These are phyloP conservation scores for Aphis craccivora DNA, from an alignment of 1,140 invertebrate species.

Conservation along the genomic window DNA sequence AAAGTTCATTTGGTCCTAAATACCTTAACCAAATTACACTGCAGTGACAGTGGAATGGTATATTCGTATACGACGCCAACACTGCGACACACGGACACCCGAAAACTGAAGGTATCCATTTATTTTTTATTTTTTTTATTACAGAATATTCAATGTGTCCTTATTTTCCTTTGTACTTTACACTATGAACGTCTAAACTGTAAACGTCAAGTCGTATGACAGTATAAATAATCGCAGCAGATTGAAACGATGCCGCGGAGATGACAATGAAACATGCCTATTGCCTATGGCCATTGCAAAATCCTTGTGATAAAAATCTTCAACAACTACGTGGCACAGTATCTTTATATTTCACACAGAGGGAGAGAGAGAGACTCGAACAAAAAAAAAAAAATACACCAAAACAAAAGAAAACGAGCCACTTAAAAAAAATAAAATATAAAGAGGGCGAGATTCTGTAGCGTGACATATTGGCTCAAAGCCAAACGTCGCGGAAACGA, in stretches of 20 bases:
- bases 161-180: slow-evolving; percentile 4
- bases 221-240: slow-evolving; percentile 51
- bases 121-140: slow-evolving; percentile 18
- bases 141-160: not conserved
- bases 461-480: slow-evolving; percentile 4
- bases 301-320: slow-evolving; percentile 52
- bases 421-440: slow-evolving; percentile 48
- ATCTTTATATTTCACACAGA: slow-evolving; percentile 1
- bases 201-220: slow-evolving; percentile 37
- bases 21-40: not conserved
- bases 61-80: not conserved
- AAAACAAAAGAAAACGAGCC: slow-evolving; percentile 38
- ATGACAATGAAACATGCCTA: slow-evolving; percentile 45
- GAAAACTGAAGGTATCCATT: not conserved
- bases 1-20: not conserved
- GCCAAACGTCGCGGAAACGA: not conserved
- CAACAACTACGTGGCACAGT: slow-evolving; percentile 30
- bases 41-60: not conserved
- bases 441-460: not conserved
- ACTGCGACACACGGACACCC: not conserved
- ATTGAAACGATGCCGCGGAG: slow-evolving; percentile 47
- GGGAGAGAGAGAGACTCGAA: not conserved
- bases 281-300: slow-evolving; percentile 33
- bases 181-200: slow-evolving; percentile 23
- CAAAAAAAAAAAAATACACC: not conserved